A percentile compares a stretch with the other conserved stretches of the same genome.
Evolutionary conservation across 2,797 vertebrate species (phyloP).

Genomic region (Rhinogobio ventralis): DNA sequence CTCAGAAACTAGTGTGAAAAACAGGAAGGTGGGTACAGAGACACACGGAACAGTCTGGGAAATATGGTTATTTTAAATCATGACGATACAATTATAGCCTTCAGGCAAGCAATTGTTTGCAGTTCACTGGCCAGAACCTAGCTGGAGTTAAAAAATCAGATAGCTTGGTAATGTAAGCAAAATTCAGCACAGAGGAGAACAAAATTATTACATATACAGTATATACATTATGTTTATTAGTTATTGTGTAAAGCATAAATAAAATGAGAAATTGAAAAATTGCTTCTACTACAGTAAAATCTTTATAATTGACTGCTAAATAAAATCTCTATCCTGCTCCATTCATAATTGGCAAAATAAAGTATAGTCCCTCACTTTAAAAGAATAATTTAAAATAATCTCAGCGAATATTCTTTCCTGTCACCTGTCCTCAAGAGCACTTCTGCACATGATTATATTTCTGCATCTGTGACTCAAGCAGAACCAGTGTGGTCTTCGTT

Average conservation of each 20-base stretch:
- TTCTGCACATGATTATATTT: slow-evolving; percentile 24
- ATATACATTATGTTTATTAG: too few species aligned
- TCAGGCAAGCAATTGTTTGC: slow-evolving; percentile 1
- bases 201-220: not conserved
- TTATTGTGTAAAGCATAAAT: not conserved
- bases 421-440: not conserved
- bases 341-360: not conserved
- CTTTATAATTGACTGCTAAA: not conserved
- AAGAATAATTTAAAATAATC: too few species aligned
- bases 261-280: not conserved
- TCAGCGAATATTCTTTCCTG: not conserved
- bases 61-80: not conserved
- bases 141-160: not conserved
- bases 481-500: slow-evolving; percentile 16
- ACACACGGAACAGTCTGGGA: not conserved
- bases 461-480: slow-evolving; percentile 3
- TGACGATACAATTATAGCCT: not conserved
- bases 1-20: not conserved
- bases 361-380: not conserved
- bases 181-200: not conserved
- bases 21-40: not conserved
- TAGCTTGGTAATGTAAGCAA: not conserved
- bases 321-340: not conserved
- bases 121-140: not conserved
- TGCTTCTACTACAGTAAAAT: not conserved